Base-by-base conservation (phyloP, 2,888 invertebrate genomes). In the Theodoxus fluviatilis region DNA sequence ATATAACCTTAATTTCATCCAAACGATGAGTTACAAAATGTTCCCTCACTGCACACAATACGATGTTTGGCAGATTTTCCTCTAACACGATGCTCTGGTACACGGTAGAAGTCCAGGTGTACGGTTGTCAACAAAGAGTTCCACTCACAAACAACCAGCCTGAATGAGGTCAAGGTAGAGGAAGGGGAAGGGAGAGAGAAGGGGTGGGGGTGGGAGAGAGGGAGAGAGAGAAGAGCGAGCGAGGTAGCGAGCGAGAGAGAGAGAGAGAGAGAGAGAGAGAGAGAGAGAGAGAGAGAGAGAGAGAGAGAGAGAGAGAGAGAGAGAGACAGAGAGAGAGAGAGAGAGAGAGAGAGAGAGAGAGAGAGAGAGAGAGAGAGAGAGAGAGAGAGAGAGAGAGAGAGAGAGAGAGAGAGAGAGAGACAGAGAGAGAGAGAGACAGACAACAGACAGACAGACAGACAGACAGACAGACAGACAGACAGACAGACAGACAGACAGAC, bases 361-460 rank as follows among this genome's bases (percentile, higher is more conserved):
- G 37, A 47, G 35, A 35, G 55, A 64, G 33, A 68, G 55, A 71
- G 59, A 55, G 65, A 65, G 68, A 38, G 59, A 66, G 66, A 37
- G 69, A 66, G 33, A 63, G 59, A 69, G 59, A 66, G 65, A 55
- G 66, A 63, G 69, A 38, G 25, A 61, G 63, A 57, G 25, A 15
- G 18, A 52, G 31, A 38, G 57, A 63, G 55, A 61, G 66, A 66
- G 59, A 61, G 66, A 67, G 52, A 49, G 69, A 69, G 67, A 67
- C 63, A 63, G 67, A 66, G 38, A 57, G 59, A 59, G 31, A 59
- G 12, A 59, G 35, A 4, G 57, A 22, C 22, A 52, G 57, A 52
- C 2, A 18, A 18, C 12, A 18, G 15, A 12, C 6, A 38, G 4
- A 7, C 12, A 22, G 7, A 6, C 3, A 18, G 12, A 22, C 40